These are phyloP conservation scores for Drosophila melanica DNA, from an alignment of 1,140 invertebrate genomes.

Conservation along the genomic window DNA sequence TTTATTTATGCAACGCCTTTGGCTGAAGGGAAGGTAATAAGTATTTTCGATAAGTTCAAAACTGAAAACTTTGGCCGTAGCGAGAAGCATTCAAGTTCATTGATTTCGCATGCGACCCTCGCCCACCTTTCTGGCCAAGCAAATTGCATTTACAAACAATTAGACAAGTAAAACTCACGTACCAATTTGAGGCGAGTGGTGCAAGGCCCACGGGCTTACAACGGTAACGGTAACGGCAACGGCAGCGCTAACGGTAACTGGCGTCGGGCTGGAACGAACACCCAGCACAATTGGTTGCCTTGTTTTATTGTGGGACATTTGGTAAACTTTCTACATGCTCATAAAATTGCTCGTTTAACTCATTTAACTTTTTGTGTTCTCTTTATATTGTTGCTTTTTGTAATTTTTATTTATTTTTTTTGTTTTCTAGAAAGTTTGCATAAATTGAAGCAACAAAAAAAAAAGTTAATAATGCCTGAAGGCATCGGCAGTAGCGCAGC, in stretches of 20 bases:
- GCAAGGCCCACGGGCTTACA: conserved; percentile 17
- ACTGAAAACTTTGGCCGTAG: conserved; percentile 8
- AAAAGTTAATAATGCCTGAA: conserved; percentile 70
- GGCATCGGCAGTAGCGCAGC: conserved; percentile 31
- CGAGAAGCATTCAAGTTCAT: conserved; percentile 40
- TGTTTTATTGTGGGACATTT: conserved; percentile 60
- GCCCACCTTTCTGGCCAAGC: conserved; percentile 21
- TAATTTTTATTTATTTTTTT: conserved; percentile 16
- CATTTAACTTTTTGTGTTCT: conserved; percentile 78
- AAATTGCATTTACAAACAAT: conserved; percentile 64
- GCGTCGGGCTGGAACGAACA: conserved; percentile 13
- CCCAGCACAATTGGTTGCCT: conserved; percentile 38
- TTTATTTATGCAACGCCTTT: neutral
- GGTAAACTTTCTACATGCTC: conserved; percentile 70
- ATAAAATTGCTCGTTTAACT: conserved; percentile 83
- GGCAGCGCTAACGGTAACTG: conserved; percentile 12
- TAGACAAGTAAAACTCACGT: conserved; percentile 58
- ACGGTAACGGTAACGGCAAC: conserved; percentile 17
- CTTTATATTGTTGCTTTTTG: conserved; percentile 28
- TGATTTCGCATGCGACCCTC: conserved; percentile 36
- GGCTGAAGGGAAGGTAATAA: too few relatives aligned
- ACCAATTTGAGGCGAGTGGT: conserved; percentile 18
- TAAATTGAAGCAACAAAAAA: conserved; percentile 77
- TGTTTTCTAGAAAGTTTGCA: conserved; percentile 74
- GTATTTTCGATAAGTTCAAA: neutral